Evolutionary conservation across 2,797 vertebrate genomes (phyloP).

Genomic region (Onychomys torridus): DNA sequence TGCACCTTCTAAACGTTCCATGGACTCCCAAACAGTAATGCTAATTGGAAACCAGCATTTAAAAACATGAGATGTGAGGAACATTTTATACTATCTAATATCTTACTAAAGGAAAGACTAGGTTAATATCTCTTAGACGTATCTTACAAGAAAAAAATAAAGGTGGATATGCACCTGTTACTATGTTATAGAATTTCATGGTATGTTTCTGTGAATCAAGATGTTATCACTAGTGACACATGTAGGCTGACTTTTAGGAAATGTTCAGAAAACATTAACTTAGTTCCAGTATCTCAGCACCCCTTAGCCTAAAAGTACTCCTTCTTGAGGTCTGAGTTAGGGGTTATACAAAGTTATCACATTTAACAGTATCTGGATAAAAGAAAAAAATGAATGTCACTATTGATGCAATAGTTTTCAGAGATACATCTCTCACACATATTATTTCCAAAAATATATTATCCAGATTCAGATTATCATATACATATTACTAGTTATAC

Average conservation of each 20-base stretch:
- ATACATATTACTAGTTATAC: too few species aligned
- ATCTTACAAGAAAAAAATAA: neutral
- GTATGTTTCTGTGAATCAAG: neutral
- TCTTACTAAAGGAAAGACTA: neutral
- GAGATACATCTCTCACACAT: neutral
- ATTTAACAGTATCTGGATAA: neutral
- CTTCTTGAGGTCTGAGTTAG: neutral
- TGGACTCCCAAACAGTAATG: neutral
- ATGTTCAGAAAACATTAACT: neutral
- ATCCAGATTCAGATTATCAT: neutral
- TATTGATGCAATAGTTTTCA: neutral
- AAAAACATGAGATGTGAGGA: neutral
- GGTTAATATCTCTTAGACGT: neutral
- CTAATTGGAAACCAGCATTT: neutral
- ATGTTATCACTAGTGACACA: fast-evolving
- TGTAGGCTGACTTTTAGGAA: neutral
- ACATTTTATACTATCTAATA: neutral
- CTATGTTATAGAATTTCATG: neutral
- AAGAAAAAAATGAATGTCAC: neutral
- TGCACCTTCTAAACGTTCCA: neutral
- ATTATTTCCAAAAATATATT: neutral
- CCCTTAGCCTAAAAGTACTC: neutral
- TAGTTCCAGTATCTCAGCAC: neutral
- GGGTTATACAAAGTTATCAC: neutral
- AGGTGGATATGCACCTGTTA: fast-evolving